phyloP scores from a whole-genome alignment of 2,113 vertebrate species.

The Callopanchax toddi region DNA sequence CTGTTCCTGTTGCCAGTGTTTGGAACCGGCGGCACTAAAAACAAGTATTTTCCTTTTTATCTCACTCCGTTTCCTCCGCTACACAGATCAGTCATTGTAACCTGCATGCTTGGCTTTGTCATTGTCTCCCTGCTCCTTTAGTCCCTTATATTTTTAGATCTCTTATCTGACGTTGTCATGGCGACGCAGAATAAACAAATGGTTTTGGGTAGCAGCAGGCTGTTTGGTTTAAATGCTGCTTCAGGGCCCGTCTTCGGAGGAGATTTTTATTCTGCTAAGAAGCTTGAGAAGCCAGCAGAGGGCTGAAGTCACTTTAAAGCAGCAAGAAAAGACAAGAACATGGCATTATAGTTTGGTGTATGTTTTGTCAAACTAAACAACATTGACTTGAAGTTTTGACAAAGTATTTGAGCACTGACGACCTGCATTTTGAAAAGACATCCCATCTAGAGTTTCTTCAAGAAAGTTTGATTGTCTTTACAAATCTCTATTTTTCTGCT shows the following conservation, averaged over 20 bases:
- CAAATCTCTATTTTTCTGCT: too few species aligned
- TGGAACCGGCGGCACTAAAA: slow-evolving; percentile 65
- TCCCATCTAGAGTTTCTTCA: too few species aligned
- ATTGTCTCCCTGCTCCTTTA: slow-evolving; percentile 52
- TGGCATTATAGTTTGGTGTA: too few species aligned
- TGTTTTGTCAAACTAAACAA: too few species aligned
- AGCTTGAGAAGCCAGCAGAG: slow-evolving; percentile 52
- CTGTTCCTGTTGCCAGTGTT: slow-evolving; percentile 56
- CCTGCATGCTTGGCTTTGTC: slow-evolving; percentile 64
- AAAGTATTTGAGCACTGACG: too few species aligned
- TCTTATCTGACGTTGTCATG: slow-evolving; percentile 77
- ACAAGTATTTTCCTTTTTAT: slow-evolving; percentile 63
- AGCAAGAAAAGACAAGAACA: too few species aligned
- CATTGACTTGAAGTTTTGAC: too few species aligned
- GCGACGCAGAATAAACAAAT: slow-evolving; percentile 74
- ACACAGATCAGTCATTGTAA: slow-evolving; percentile 64
- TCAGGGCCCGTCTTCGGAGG: slow-evolving; percentile 69
- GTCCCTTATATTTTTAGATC: slow-evolving; percentile 70
- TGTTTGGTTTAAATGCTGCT: slow-evolving; percentile 55
- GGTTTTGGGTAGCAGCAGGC: slow-evolving; percentile 46
- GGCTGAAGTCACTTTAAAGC: too few species aligned
- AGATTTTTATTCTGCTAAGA: slow-evolving; percentile 68
- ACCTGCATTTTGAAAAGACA: too few species aligned
- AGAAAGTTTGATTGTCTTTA: too few species aligned
- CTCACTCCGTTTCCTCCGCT: slow-evolving; percentile 45